These are phyloP conservation scores for Mus spicilegus DNA, from an alignment of 2,113 vertebrate genomes.

Conservation along the genomic window DNA sequence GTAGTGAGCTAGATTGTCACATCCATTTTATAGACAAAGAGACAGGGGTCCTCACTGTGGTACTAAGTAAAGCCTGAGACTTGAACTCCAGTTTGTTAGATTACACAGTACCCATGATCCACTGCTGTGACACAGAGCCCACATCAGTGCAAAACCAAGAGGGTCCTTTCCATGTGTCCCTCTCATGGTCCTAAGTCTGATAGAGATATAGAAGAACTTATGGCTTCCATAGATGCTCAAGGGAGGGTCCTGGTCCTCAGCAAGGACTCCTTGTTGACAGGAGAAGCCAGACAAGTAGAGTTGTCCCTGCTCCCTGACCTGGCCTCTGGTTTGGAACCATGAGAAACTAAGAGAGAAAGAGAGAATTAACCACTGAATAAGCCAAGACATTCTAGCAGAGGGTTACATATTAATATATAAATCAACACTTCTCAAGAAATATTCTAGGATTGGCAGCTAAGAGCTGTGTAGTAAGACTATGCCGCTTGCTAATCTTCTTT, in stretches of 20 bases:
- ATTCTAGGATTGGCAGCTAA: constrained; percentile 14
- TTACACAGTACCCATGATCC: neutral
- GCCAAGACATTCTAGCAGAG: neutral
- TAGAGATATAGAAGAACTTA: neutral
- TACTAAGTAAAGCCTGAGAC: neutral
- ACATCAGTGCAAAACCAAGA: neutral
- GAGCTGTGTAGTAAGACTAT: neutral
- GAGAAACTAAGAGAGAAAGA: constrained; percentile 18
- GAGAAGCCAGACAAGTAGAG: neutral
- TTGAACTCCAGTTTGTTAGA: neutral
- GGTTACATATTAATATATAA: neutral
- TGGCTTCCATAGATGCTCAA: too few species aligned
- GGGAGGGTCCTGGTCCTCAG: neutral
- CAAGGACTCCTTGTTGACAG: neutral
- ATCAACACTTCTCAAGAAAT: neutral
- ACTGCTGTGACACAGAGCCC: neutral
- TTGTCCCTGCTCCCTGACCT: neutral
- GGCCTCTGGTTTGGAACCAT: neutral
- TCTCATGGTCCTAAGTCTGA: neutral
- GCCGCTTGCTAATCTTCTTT: neutral
- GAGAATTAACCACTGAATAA: neutral
- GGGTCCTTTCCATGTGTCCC: neutral
- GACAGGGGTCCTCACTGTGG: neutral
- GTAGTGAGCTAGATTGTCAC: neutral
- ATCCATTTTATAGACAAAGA: constrained; percentile 33